Evolutionary conservation across 2,888 invertebrate species (phyloP).

Genomic region (Agrotis puta): DNA sequence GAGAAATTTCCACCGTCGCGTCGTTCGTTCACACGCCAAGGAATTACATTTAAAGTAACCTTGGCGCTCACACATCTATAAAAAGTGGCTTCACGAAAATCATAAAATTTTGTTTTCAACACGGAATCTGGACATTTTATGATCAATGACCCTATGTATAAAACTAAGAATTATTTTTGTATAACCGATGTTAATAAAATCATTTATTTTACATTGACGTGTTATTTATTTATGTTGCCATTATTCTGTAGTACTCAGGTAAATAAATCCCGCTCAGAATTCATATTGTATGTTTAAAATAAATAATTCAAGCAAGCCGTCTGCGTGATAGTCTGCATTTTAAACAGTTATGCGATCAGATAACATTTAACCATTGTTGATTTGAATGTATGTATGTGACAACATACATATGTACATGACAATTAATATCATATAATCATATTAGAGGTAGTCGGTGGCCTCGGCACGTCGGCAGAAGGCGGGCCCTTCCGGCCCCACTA

Average conservation of each 20-base stretch:
- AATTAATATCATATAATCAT: not conserved
- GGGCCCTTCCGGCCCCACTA: too few relatives aligned
- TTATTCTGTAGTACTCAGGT: not conserved
- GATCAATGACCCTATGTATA: not conserved
- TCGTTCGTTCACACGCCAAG: too few relatives aligned
- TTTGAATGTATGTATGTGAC: not conserved
- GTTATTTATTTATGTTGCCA: constrained; percentile 7
- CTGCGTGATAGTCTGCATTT: constrained; percentile 11
- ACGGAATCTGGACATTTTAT: too few relatives aligned
- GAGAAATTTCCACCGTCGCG: too few relatives aligned
- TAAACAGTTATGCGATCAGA: constrained; percentile 25
- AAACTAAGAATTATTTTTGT: constrained; percentile 51
- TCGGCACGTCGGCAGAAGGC: too few relatives aligned
- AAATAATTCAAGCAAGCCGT: constrained; percentile 23
- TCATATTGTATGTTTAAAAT: not conserved
- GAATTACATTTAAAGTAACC: too few relatives aligned
- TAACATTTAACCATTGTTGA: not conserved
- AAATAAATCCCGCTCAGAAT: not conserved
- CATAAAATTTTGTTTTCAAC: too few relatives aligned
- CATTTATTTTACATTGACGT: constrained; percentile 25
- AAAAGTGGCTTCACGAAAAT: too few relatives aligned
- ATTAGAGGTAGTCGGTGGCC: too few relatives aligned
- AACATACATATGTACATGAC: not conserved
- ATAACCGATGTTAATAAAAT: constrained; percentile 60
- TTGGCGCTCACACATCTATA: too few relatives aligned